Evolutionary conservation across 1,140 invertebrate species (phyloP).

Genomic region (Drosophila miranda): DNA sequence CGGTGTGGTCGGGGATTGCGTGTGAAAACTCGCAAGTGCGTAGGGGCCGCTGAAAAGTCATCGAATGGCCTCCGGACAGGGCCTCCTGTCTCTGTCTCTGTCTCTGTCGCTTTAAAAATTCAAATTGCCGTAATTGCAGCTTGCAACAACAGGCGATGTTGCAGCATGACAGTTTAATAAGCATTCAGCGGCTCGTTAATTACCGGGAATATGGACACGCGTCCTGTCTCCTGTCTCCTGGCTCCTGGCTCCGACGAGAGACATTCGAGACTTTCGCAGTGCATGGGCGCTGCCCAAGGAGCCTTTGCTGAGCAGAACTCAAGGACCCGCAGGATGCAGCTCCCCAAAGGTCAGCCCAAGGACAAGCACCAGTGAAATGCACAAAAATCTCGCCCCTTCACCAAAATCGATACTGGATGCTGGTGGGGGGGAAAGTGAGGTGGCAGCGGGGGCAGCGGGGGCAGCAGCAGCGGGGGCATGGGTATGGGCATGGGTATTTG

Average conservation of each 20-base stretch:
- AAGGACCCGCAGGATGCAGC: constrained; percentile 47
- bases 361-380: constrained; percentile 64
- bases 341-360: constrained; percentile 66
- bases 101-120: constrained; percentile 4
- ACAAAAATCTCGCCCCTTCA: constrained; percentile 60
- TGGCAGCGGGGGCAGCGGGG: background rate
- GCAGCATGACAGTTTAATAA: too few relatives aligned
- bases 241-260: too few relatives aligned
- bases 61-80: too few relatives aligned
- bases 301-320: constrained; percentile 8
- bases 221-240: too few relatives aligned
- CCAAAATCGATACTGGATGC: constrained; percentile 67
- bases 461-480: constrained; percentile 17
- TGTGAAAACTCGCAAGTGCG: constrained; percentile 58
- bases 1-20: constrained; percentile 17
- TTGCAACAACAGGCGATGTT: background rate
- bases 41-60: background rate
- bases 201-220: too few relatives aligned
- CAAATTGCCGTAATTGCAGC: constrained; percentile 15
- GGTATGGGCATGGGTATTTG: constrained; percentile 55
- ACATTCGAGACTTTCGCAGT: too few relatives aligned
- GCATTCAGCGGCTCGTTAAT: too few relatives aligned
- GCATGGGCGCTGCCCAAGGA: constrained; percentile 9
- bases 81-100: background rate
- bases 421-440: too few relatives aligned